phyloP scores from a whole-genome alignment of 2,888 invertebrate genomes.

The Caenorhabditis imperialis region DNA sequence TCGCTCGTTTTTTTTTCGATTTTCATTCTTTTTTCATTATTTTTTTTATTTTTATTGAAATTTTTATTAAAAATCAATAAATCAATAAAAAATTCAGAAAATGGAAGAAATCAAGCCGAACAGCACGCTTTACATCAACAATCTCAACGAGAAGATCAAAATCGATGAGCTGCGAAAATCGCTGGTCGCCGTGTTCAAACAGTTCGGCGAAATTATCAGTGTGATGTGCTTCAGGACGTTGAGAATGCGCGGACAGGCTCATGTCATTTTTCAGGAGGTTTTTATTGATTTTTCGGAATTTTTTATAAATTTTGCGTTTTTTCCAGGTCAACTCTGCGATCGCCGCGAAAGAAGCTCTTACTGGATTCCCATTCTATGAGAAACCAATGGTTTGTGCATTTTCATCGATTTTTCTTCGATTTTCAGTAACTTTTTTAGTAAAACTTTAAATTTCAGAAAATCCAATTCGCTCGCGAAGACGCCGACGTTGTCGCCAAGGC shows the following conservation, averaged over 20 bases:
- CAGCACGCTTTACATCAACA: slow-evolving; percentile 98
- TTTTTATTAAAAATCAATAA: background rate
- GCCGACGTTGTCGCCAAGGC: slow-evolving; percentile 96
- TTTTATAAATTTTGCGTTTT: background rate
- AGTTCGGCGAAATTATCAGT: slow-evolving; percentile 97
- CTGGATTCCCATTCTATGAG: slow-evolving; percentile 99
- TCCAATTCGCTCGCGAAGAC: slow-evolving; percentile 93
- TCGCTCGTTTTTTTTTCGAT: background rate
- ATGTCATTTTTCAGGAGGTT: slow-evolving; percentile 73
- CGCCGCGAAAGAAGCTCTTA: slow-evolving; percentile 96
- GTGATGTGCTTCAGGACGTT: slow-evolving; percentile 95
- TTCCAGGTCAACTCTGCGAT: slow-evolving; percentile 88
- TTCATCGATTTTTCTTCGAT: too few relatives aligned
- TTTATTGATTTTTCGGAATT: slow-evolving; percentile 10
- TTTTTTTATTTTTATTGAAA: slow-evolving; percentile 5
- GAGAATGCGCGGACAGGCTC: slow-evolving; percentile 93
- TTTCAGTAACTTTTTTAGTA: background rate
- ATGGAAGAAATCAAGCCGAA: slow-evolving; percentile 83
- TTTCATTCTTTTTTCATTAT: background rate
- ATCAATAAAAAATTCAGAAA: slow-evolving; percentile 15
- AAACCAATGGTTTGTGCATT: slow-evolving; percentile 97
- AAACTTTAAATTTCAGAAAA: slow-evolving; percentile 83
- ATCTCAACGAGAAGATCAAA: slow-evolving; percentile 90
- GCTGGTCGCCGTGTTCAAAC: slow-evolving; percentile 97
- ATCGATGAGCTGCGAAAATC: slow-evolving; percentile 91